These are phyloP conservation scores for Speoplatyrhinus poulsoni DNA, from an alignment of 2,113 vertebrate species.

Conservation along the genomic window DNA sequence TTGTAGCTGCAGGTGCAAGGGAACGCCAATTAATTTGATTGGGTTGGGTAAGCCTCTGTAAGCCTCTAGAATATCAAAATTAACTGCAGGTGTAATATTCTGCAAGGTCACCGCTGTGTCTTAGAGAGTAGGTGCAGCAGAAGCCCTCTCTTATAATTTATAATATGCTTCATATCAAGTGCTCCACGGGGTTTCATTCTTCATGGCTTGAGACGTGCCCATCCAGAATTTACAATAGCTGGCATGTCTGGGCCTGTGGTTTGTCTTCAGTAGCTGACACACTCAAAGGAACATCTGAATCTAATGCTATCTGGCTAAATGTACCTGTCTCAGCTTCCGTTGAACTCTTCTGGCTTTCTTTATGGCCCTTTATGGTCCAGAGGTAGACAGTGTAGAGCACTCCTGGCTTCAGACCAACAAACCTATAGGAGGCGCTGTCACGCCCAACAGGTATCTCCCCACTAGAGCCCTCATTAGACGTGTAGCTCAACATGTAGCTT, in stretches of 20 bases:
- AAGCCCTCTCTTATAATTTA: not conserved
- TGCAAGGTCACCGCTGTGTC: too few species aligned
- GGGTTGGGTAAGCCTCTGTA: too few species aligned
- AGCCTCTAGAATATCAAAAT: too few species aligned
- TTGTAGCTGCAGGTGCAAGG: too few species aligned
- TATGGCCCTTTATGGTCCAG: slow-evolving; percentile 79
- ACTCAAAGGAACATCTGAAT: not conserved
- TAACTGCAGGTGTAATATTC: too few species aligned
- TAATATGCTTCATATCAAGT: not conserved
- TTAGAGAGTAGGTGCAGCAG: too few species aligned
- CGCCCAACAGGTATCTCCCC: slow-evolving; percentile 72
- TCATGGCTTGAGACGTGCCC: not conserved
- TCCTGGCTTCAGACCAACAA: slow-evolving; percentile 79
- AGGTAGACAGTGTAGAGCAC: slow-evolving; percentile 76
- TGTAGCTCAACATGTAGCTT: slow-evolving; percentile 80
- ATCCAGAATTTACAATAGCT: not conserved
- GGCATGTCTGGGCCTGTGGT: too few species aligned
- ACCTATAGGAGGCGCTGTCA: slow-evolving; percentile 64
- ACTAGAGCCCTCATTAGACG: slow-evolving; percentile 71
- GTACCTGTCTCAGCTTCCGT: slow-evolving; percentile 79
- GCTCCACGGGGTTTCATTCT: not conserved
- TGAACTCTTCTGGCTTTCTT: slow-evolving; percentile 75
- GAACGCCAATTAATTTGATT: too few species aligned
- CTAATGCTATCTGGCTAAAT: slow-evolving; percentile 11
- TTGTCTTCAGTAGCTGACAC: not conserved